phyloP scores from a whole-genome alignment of 2,888 invertebrate genomes.

The Xestoiulus laeticollis region DNA sequence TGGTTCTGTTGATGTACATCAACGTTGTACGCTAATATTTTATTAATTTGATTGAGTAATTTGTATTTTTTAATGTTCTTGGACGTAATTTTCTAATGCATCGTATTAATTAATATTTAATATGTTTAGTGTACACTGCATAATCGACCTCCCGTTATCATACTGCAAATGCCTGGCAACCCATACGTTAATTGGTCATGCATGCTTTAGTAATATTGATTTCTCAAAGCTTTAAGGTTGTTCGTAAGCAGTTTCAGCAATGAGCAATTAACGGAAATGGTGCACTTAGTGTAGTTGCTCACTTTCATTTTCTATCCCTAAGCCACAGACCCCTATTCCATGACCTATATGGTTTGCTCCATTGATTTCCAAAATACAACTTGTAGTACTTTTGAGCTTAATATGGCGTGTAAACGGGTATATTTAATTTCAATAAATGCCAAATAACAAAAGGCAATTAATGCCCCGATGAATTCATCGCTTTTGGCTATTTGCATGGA shows the following conservation, averaged over 20 bases:
- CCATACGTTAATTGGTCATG: background rate
- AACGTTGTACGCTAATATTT: background rate
- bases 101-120: background rate
- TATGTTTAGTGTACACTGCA: background rate
- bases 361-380: background rate
- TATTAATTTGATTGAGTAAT: background rate
- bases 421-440: background rate
- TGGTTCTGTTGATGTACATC: too few relatives aligned
- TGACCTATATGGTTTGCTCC: background rate
- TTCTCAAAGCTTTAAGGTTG: background rate
- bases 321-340: background rate
- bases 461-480: too few relatives aligned
- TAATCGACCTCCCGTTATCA: background rate
- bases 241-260: background rate
- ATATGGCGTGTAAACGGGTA: background rate
- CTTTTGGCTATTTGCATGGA: background rate
- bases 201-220: background rate
- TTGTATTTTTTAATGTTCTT: background rate
- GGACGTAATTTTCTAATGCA: background rate
- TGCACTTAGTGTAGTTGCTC: background rate
- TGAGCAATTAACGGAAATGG: background rate
- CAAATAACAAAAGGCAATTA: background rate
- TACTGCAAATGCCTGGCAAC: background rate
- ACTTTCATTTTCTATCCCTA: background rate
- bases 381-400: background rate